Conservation (phyloP, 2,113 vertebrate genomes). For the Strigops habroptila region DNA sequence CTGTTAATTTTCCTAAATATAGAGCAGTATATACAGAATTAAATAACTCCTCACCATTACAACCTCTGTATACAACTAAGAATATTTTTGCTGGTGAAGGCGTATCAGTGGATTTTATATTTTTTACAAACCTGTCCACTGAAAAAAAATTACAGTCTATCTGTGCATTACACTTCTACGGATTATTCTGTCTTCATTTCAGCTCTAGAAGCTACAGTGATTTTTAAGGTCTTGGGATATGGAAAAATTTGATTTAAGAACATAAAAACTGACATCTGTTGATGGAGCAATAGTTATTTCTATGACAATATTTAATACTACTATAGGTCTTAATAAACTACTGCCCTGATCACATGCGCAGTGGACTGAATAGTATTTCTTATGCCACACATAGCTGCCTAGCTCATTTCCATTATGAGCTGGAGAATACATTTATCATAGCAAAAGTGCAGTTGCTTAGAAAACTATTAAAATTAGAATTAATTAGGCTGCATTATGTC, state of each 20-base stretch:
- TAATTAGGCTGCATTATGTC: not conserved
- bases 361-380: not conserved
- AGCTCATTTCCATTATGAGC: constrained; percentile 20
- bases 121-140: not conserved
- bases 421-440: not conserved
- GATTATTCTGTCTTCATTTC: not conserved
- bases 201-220: not conserved
- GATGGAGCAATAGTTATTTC: constrained; percentile 12
- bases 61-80: not conserved
- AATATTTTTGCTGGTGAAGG: not conserved
- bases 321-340: not conserved
- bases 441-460: not conserved
- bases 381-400: not conserved
- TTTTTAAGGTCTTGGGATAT: not conserved
- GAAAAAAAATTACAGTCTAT: not conserved
- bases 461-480: constrained; percentile 2
- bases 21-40: not conserved
- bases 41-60: not conserved
- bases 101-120: not conserved
- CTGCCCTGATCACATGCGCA: not conserved
- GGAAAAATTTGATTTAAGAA: not conserved
- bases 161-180: not conserved
- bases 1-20: not conserved
- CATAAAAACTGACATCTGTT: not conserved
- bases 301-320: not conserved